Evolutionary conservation across 2,888 invertebrate species (phyloP).

Genomic region (Volucella inanis): DNA sequence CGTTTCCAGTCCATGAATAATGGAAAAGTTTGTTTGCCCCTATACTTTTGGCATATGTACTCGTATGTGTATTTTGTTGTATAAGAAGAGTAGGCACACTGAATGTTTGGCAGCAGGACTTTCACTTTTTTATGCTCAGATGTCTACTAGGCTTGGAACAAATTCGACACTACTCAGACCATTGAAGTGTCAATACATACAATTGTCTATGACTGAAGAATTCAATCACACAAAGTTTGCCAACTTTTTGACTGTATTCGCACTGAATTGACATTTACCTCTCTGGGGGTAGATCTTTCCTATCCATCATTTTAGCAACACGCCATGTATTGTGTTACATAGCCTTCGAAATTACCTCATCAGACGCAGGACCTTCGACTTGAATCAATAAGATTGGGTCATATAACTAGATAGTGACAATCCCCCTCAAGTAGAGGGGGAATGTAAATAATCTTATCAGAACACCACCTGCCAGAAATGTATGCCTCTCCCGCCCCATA

Average conservation of each 20-base stretch:
- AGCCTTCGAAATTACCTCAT: not conserved
- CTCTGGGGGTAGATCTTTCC: not conserved
- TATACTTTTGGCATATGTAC: slow-evolving; percentile 16
- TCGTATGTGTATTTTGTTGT: not conserved
- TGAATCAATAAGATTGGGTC: slow-evolving; percentile 20
- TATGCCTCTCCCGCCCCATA: not conserved
- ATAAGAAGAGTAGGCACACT: not conserved
- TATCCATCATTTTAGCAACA: slow-evolving; percentile 2
- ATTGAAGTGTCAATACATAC: not conserved
- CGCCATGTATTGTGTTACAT: slow-evolving; percentile 10
- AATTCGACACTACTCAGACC: slow-evolving; percentile 33
- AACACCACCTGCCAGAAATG: not conserved
- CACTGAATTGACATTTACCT: not conserved
- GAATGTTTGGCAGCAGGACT: not conserved
- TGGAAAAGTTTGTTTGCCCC: slow-evolving; percentile 25
- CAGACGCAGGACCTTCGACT: slow-evolving; percentile 12
- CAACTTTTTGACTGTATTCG: not conserved
- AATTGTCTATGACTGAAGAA: not conserved
- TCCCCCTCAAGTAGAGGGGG: not conserved
- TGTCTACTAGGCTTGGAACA: not conserved
- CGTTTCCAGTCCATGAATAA: slow-evolving; percentile 23
- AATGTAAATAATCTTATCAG: slow-evolving; percentile 15
- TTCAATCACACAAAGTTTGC: slow-evolving; percentile 21
- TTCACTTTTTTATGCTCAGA: not conserved
- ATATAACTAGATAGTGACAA: not conserved